Conservation (phyloP, 2,888 invertebrate genomes). For the Melinaea menophilus region DNA sequence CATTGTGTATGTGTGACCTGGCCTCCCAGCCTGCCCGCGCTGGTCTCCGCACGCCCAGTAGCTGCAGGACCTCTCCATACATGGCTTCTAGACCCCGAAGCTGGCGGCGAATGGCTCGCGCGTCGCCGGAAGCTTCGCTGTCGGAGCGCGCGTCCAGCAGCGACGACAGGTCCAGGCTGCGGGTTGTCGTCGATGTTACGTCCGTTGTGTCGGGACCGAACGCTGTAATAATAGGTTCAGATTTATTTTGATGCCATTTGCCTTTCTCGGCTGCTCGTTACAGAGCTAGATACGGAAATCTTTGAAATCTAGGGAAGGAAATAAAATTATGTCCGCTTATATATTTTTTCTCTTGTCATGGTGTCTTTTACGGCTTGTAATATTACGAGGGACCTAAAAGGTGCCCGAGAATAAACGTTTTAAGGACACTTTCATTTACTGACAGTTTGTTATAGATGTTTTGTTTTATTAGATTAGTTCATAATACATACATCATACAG, state of each 20-base stretch:
- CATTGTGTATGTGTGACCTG: slow-evolving; percentile 35
- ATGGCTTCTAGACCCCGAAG: slow-evolving; percentile 90
- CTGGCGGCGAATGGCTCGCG: slow-evolving; percentile 87
- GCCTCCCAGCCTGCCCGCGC: slow-evolving; percentile 64
- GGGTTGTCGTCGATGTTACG: slow-evolving; percentile 87
- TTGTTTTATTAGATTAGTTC: too few relatives aligned
- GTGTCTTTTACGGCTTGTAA: too few relatives aligned
- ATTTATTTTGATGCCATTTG: neutral
- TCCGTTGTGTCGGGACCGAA: slow-evolving; percentile 86
- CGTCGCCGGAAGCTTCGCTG: slow-evolving; percentile 86
- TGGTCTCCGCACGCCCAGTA: slow-evolving; percentile 57
- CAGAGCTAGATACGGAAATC: too few relatives aligned
- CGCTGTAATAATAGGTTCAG: slow-evolving; percentile 62
- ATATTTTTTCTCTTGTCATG: too few relatives aligned
- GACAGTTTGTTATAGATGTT: too few relatives aligned
- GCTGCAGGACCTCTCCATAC: slow-evolving; percentile 87
- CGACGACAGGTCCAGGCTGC: slow-evolving; percentile 86
- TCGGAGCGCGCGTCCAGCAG: slow-evolving; percentile 87
- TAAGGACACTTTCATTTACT: too few relatives aligned
- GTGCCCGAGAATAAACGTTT: too few relatives aligned
- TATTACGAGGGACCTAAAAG: too few relatives aligned
- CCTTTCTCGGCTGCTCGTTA: too few relatives aligned
- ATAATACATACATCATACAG: neutral
- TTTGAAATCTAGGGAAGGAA: too few relatives aligned
- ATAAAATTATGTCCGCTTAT: too few relatives aligned